Base-by-base conservation (phyloP, 1,140 invertebrate genomes). In the Zaprionus ghesquierei region DNA sequence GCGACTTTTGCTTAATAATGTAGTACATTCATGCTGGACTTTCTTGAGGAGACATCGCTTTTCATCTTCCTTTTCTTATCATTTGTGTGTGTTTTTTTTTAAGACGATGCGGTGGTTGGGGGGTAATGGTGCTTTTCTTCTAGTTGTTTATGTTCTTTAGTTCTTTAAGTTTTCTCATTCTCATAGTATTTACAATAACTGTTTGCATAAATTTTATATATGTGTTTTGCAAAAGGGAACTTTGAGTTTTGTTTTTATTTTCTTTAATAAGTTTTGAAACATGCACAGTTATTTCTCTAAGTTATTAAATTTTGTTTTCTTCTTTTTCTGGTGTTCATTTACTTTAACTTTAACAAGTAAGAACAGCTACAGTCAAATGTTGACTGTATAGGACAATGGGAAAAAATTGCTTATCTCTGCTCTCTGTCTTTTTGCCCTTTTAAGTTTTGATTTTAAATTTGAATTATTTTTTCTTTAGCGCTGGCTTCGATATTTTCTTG, bases 1-100 rank as follows among this genome's bases (percentile, higher is more conserved):
- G 89, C 82, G 85, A 79, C 54, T 72, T 82, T 58, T 75, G 50
- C 76, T 86, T 89, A 87, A 69, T 64, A 35, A 50, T 66, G 62
- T 49, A 25, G 15, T 54, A 41, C 50, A 54, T 54, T 41, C 31
- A 63, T 51, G 59, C 73, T 66, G 55, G 31, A 60, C 23, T 66
- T 62, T 31, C 54, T 44, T 13, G n/a, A n/a, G n/a, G n/a, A n/a
- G n/a, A n/a, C 33, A n/a, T 63, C 31, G 33, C 54, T 10, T 35
- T n/a, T n/a, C n/a, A n/a, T n/a, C n/a, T n/a, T n/a, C n/a, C n/a
- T 56, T 20, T 49, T 60, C 10, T 35, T 56, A 20, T 69, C 35
- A 41, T 46, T 20, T 20, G 2, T 12, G 20, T 51, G n/a, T n/a
- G n/a, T n/a, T n/a, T n/a, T n/a, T n/a, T n/a, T n/a, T n/a, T n/a